Base-by-base conservation (phyloP, 2,797 vertebrate species). In the Lagocephalus sceleratus region DNA sequence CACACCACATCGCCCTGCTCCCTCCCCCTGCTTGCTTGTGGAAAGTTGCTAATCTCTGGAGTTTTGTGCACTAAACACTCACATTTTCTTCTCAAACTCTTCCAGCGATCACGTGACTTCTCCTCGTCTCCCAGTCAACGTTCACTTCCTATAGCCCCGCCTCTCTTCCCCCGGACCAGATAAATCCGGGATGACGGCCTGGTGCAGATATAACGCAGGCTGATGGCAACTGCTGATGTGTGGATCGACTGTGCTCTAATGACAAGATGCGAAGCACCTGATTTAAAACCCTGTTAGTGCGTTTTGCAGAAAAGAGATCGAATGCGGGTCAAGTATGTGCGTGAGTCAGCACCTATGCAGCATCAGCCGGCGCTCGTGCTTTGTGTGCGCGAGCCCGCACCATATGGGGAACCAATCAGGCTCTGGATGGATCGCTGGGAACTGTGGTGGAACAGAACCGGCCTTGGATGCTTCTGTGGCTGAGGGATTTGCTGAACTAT, bases 401-500 rank as follows among this genome's bases (percentile, higher is more conserved):
- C 81, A 85, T 78, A 79, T 85, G 85, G 73, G 75, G 67, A 85
- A 85, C 38, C 68, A 76, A 85, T 85, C 70, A 76, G 63, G 84
- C 79, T 83, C n/a, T n/a, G n/a, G n/a, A n/a, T n/a, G n/a, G 81
- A 85, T 85, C 82, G 81, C 19, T 11, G 50, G 49, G 52, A 56
- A 64, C 67, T 74, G 76, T 63, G 57, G 51, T 60, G 64, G 57
- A 79, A 50, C 64, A 67, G 57, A 20, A 61, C 50, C 22, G 71
- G 72, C 83, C 75, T 86, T 79, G 78, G 82, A 79, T 62, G 51
- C 54, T 70, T 61, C 60, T 72, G 54, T 60, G 68, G 74, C 70
- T 66, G 23, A 67, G 69, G 75, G 78, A 83, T 66, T 78, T 73
- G 25, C 76, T 72, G 32, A 77, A 76, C 59, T 72, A 75, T 50